Base-by-base conservation (phyloP, 2,113 vertebrate genomes). In the Microtus richardsoni region DNA sequence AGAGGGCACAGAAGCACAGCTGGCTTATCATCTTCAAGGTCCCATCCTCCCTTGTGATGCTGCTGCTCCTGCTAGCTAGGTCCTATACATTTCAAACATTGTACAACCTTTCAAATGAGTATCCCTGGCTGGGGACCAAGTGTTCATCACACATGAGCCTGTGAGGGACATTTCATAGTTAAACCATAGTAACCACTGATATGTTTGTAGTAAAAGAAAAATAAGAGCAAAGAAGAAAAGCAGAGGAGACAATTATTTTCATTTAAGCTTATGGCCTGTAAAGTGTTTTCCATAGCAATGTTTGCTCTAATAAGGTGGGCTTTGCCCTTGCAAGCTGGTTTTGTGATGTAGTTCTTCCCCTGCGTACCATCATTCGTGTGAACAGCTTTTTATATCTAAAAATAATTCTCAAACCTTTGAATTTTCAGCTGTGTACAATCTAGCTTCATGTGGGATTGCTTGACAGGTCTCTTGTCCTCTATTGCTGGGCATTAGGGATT, bases 221-320 rank as follows among this genome's bases (percentile, higher is more conserved):
- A 92, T 30, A 94, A 85, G 33, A 78, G 2, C 16, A 95, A 74
- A 22, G 66, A 95, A 91, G 22, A 80, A 96, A 84, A 91, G 49
- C 41, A 89, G 52, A 82, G 39, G 36, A 62, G 24, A 17, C 52
- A 28, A 74, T 95, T 54, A 52, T 94, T 95, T 93, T 93, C 41
- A 60, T 60, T 91, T 85, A 66, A 93, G 71, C 39, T 84, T 68
- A 30, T 83, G 62, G 30, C 36, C 39, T 74, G 83, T 24, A 62
- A 75, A 93, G 41, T 5, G 28, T 71, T 89, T 21, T 91, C 33
- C 36, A 70, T 54, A 4, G 94, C 80, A 92, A 80, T 66, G 77
- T 62, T 47, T 39, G 7, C 14, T 73, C 5, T 71, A 71, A n/a
- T n/a, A 19, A 80, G 33, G 30, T 9, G 9, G n/a, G 8, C 39